Percentiles rank a stretch among this genome's conserved stretches.
phyloP scores from a whole-genome alignment of 2,113 vertebrate species.

The Ctenodactylus gundi region DNA sequence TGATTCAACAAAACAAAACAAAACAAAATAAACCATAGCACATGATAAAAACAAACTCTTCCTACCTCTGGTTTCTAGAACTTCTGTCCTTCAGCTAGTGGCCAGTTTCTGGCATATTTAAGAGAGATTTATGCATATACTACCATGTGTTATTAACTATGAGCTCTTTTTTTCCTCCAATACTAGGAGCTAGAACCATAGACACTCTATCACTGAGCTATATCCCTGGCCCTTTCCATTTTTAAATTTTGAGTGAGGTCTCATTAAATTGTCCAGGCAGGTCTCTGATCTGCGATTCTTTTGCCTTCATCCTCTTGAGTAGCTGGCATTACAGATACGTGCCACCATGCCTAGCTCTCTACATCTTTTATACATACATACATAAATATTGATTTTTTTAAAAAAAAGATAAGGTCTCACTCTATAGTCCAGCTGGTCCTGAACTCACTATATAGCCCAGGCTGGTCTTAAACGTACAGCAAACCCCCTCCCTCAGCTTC shows the following conservation, averaged over 20 bases:
- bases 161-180: not conserved
- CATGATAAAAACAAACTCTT: not conserved
- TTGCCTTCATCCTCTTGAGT: not conserved
- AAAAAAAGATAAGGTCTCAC: too few species aligned
- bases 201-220: too few species aligned
- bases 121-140: not conserved
- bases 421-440: too few species aligned
- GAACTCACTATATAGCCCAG: too few species aligned
- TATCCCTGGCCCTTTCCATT: not conserved
- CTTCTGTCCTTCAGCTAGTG: not conserved
- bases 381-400: too few species aligned
- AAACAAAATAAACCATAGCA: too few species aligned
- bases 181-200: too few species aligned
- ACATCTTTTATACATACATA: not conserved
- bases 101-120: constrained; percentile 13
- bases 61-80: constrained; percentile 5
- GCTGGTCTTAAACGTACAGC: too few species aligned
- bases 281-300: not conserved
- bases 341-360: not conserved
- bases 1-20: too few species aligned
- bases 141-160: not conserved
- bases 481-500: too few species aligned
- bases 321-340: not conserved
- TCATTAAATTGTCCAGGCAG: not conserved
- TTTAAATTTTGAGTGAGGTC: not conserved